Evolutionary conservation across 2,888 invertebrate species (phyloP), one percentile per base, ranked within the genome.

Genomic region (Cepaea hortensis): DNA sequence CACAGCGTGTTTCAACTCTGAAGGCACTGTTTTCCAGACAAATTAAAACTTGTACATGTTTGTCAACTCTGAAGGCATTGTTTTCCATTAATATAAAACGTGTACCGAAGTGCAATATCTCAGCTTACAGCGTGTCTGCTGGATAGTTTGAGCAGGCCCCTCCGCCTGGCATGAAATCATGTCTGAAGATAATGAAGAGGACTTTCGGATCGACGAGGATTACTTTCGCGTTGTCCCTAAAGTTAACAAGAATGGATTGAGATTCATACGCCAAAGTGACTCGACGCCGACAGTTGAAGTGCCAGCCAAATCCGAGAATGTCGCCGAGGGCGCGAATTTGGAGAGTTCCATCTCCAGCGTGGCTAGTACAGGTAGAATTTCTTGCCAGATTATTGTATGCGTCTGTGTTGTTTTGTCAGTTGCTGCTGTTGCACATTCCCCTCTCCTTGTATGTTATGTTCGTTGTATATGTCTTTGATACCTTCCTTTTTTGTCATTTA

Each of bases 171-270:
- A 62, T 62, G 79, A 23, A 11, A 79, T 15, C 35, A 79, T 79
- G 79, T 65, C 61, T 62, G 46, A n/a, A 6, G 3, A 4, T 18
- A 46, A 18, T 18, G 79, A 62, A 1, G 79, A 62, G 13, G 79
- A 62, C 13, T 15, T 46, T 79, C 62, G 35, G 13, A 50, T 77
- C n/a, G 81, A 75, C 35, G 81, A 76, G 20, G 82, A 82, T 55
- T 79, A 83, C 86, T 83, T 79, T 23, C 83, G 46, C 15, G 77
- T 81, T 79, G 23, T 86, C 61, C 83, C 85, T 1, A 79, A 68
- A 68, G 48, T 85, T 5, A 23, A 68, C 0, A 6, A 55, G 55
- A 79, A 50, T 48, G 65, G 50, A 65, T 55, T 85, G 3, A 85
- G 23, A 15, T 85, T 85, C 68, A 11, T 20, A 6, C 85, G 85